phyloP scores from a whole-genome alignment of 2,888 invertebrate genomes.

The Rotaria sp. region DNA sequence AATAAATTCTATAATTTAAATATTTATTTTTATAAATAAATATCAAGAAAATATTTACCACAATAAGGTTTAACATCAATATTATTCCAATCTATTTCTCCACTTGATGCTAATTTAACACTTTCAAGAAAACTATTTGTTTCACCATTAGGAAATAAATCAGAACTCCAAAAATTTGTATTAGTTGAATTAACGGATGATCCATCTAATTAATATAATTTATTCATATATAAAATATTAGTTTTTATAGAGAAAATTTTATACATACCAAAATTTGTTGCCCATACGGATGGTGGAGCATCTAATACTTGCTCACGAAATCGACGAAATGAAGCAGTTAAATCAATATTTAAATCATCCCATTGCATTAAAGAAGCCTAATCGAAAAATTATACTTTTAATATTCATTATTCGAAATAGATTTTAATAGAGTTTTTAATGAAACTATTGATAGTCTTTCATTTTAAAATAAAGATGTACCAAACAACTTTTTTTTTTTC shows the following conservation, averaged over 20 bases:
- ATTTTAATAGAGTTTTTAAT: too few relatives aligned
- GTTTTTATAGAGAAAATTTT: background rate
- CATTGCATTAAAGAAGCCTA: background rate
- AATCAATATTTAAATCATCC: constrained; percentile 7
- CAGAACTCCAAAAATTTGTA: background rate
- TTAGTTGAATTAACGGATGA: background rate
- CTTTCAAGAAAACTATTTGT: constrained; percentile 45
- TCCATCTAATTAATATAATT: background rate
- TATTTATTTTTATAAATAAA: background rate
- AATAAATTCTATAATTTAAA: background rate
- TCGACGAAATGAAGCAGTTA: constrained; percentile 24
- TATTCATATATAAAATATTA: too few relatives aligned
- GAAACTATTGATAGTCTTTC: too few relatives aligned
- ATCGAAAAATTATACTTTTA: background rate
- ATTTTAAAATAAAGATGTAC: too few relatives aligned
- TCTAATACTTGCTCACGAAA: constrained; percentile 6
- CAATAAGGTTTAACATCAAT: constrained; percentile 53
- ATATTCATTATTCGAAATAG: background rate
- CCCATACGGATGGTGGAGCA: background rate
- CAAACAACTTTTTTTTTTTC: too few relatives aligned
- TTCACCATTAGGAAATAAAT: background rate
- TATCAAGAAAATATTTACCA: constrained; percentile 44
- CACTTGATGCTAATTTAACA: constrained; percentile 48
- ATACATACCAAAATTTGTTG: background rate
- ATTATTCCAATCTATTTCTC: constrained; percentile 49